phyloP scores from a whole-genome alignment of 2,797 vertebrate species.

The Diplodus sargus region DNA sequence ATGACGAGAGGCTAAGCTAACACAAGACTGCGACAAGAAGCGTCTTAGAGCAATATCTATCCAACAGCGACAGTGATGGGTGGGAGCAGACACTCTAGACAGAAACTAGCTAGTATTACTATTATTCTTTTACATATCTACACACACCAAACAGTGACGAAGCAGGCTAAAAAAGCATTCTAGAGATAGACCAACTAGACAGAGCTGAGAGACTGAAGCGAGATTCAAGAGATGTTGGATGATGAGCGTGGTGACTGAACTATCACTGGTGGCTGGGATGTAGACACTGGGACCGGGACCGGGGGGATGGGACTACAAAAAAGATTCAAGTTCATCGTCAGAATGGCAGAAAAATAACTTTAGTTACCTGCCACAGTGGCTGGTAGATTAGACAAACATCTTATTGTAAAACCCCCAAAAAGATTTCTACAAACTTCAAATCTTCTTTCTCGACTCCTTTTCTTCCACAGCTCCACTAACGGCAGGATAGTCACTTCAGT shows the following conservation, averaged over 20 bases:
- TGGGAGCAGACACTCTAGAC: conserved; percentile 61
- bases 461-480: conserved; percentile 34
- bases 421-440: conserved; percentile 47
- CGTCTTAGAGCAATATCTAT: conserved; percentile 62
- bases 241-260: conserved; percentile 28
- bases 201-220: conserved; percentile 39
- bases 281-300: conserved; percentile 24
- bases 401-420: conserved; percentile 61
- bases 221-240: conserved; percentile 47
- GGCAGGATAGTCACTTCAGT: conserved; percentile 73
- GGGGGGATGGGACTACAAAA: conserved; percentile 52
- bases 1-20: conserved; percentile 72
- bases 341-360: conserved; percentile 59
- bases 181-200: conserved; percentile 60
- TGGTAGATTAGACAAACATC: conserved; percentile 50
- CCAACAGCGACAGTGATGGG: conserved; percentile 60
- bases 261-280: conserved; percentile 38
- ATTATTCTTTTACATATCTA: conserved; percentile 67
- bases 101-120: conserved; percentile 52
- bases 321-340: conserved; percentile 57
- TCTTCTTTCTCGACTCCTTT: conserved; percentile 27
- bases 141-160: conserved; percentile 63
- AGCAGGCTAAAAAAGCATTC: conserved; percentile 60
- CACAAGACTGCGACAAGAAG: conserved; percentile 75
- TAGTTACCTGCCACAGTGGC: conserved; percentile 55